Evolutionary conservation across 2,113 vertebrate species (phyloP).

Genomic region (Plotosus lineatus): DNA sequence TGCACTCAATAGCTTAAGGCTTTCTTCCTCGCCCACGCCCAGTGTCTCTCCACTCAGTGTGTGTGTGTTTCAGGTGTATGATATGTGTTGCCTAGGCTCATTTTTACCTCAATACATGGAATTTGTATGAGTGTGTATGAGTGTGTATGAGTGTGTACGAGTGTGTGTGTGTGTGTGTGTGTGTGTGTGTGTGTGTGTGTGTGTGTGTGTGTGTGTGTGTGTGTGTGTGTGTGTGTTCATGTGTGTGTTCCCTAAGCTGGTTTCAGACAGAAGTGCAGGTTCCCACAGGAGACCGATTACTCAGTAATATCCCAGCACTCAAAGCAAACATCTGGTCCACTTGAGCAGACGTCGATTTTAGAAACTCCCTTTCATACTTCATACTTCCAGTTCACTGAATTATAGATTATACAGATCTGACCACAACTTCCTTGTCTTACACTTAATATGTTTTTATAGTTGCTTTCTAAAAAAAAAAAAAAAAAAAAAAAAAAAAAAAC

Average conservation of each 20-base stretch:
- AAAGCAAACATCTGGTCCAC: conserved; percentile 61
- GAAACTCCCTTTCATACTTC: conserved; percentile 33
- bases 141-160: neutral
- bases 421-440: neutral
- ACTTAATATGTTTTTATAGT: too few species aligned
- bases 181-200: neutral
- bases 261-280: conserved; percentile 66
- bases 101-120: neutral
- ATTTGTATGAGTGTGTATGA: neutral
- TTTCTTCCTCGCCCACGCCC: neutral
- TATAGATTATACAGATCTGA: conserved; percentile 32
- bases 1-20: conserved; percentile 19
- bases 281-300: conserved; percentile 72
- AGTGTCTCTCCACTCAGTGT: neutral
- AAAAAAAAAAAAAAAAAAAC: too few species aligned
- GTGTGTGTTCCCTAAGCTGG: conserved; percentile 64
- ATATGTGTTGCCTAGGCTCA: neutral
- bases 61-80: neutral
- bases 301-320: conserved; percentile 58
- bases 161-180: neutral
- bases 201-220: neutral
- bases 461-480: too few species aligned
- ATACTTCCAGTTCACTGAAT: conserved; percentile 38
- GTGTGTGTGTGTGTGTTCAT: conserved; percentile 43
- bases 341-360: conserved; percentile 54